These are phyloP conservation scores for Bombus sylvicola DNA, from an alignment of 1,140 invertebrate species.

Conservation along the genomic window DNA sequence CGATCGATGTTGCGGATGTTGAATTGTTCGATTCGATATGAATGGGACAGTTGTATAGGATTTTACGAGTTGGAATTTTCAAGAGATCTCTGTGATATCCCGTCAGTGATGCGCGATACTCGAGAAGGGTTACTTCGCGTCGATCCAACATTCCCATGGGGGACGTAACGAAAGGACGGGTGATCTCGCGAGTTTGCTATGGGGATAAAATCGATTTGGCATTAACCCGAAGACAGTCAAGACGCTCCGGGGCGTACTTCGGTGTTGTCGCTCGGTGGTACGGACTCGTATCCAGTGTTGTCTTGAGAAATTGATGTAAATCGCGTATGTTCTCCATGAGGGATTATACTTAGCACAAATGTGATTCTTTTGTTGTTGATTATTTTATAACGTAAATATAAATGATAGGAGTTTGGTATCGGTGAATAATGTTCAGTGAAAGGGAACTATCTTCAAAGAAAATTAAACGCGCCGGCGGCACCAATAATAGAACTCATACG, in stretches of 20 bases:
- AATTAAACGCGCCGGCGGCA: conserved; percentile 31
- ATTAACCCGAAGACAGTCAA: conserved; percentile 42
- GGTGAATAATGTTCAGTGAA: neutral
- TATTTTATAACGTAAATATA: neutral
- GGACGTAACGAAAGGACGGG: neutral
- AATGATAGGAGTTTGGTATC: neutral
- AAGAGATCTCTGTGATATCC: neutral
- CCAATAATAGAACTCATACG: conserved; percentile 31
- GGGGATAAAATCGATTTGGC: conserved; percentile 44
- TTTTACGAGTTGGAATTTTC: neutral
- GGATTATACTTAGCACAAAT: no score
- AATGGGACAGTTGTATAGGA: no score
- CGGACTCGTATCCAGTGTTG: neutral
- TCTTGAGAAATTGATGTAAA: neutral
- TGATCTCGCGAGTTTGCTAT: conserved; percentile 1
- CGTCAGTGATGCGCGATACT: neutral
- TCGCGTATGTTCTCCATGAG: neutral
- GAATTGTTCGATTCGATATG: neutral
- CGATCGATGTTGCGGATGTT: neutral
- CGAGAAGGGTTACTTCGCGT: neutral
- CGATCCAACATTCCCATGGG: conserved; percentile 13
- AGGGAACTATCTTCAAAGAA: conserved; percentile 32
- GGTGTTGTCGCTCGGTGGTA: neutral
- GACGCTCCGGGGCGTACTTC: neutral
- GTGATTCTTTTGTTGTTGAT: neutral